phyloP scores from a whole-genome alignment of 1,140 invertebrate genomes.

The Drosophila ogumai region DNA sequence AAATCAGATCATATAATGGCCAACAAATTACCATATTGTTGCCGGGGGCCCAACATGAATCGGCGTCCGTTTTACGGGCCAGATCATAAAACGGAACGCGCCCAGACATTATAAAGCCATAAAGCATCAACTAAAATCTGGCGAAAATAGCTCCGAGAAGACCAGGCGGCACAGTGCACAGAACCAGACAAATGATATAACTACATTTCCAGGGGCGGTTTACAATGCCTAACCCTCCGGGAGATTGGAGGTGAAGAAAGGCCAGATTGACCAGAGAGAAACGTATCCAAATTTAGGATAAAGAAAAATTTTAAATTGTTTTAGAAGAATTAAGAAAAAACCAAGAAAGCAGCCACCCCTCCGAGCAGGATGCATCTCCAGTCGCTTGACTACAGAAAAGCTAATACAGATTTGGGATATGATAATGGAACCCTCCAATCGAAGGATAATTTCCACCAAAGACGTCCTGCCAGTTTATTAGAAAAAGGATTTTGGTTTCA shows the following conservation, averaged over 20 bases:
- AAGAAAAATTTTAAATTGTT: no score
- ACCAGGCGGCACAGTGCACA: constrained; percentile 29
- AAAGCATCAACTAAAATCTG: constrained; percentile 74
- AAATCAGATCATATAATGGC: constrained; percentile 29
- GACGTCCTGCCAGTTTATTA: no score
- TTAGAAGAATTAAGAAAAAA: no score
- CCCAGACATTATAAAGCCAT: constrained; percentile 75
- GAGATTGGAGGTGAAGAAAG: background rate
- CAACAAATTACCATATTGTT: constrained; percentile 49
- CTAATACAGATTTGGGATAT: no score
- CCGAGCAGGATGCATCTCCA: no score
- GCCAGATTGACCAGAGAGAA: constrained; percentile 7
- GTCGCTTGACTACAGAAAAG: no score
- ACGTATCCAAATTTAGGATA: constrained; percentile 17
- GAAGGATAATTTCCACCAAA: no score
- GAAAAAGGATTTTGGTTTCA: no score
- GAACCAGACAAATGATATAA: constrained; percentile 30
- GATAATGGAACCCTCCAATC: no score
- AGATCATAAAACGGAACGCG: constrained; percentile 72
- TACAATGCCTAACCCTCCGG: constrained; percentile 20
- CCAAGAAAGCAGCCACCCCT: no score
- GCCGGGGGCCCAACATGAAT: constrained; percentile 53
- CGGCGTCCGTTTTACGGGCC: constrained; percentile 56
- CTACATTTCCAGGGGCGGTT: constrained; percentile 8
- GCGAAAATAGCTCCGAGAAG: constrained; percentile 54